Base-by-base conservation (phyloP, 2,888 invertebrate genomes). In the Drosophila peninsularis region DNA sequence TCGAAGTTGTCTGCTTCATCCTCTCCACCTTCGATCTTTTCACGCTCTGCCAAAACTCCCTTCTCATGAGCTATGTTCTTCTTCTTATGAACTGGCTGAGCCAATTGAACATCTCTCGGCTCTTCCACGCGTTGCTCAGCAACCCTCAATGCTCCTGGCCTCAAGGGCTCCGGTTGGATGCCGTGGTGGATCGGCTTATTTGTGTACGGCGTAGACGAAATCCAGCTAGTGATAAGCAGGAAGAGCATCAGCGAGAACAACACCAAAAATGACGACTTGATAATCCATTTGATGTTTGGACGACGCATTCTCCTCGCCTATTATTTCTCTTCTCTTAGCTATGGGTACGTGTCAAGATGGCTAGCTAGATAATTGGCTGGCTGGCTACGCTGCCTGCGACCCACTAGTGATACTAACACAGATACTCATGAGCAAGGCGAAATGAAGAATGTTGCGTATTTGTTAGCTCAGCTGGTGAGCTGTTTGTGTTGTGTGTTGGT, bases 271-370 rank as follows among this genome's bases (percentile, higher is more conserved):
- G 81, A 58, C 7, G 90, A 79, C 75, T 91, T 91, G 14, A 91
- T 58, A 53, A 92, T 72, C 91, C 91, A 92, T 72, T 92, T 91
- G 4, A 90, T 52, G 62, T 91, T 91, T 17, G 91, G 91, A 24
- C 91, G 89, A 52, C 91, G 88, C 92, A 92, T 92, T 62, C 19
- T 45, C 42, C 1, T 14, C 17, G 10, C 4, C 7, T 10, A 34
- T 27, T 50, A 2, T 21, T 10, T 10, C 0, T 10, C 0, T 27
- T 7, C n/a, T 14, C 42, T 45, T 45, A 45, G 36, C 27, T 55
- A 3, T 65, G 69, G 42, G 45, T 63, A 80, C 83, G 79, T 80
- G 82, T 82, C 83, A 80, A 62, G 42, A 21, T 21, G 14, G 34
- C 42, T 41, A 9, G 21, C 34, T 36, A 30, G 27, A 5, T 30